Evolutionary conservation across 2,113 vertebrate species (phyloP), one percentile per base, ranked within the genome.

Genomic region (Typhlomys cinereus): DNA sequence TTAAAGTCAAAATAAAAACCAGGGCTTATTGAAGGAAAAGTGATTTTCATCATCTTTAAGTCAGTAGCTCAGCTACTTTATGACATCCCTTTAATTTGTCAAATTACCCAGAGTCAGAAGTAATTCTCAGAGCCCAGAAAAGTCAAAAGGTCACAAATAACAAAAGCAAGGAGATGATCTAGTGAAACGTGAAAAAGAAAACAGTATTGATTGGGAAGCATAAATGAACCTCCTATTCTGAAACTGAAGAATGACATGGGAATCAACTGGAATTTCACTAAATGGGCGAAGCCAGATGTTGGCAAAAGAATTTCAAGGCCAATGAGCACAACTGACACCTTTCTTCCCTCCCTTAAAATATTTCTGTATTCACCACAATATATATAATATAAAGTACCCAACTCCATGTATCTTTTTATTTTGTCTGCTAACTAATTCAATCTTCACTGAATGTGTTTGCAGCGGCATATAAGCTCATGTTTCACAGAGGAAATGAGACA

Each of bases 1-100:
- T 92, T 90, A 57, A 86, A 93, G 25, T 66, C 21, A 85, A 90
- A 91, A 70, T 91, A 83, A 92, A 94, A 88, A 46, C 52, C 91
- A 85, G 81, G 11, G 12, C 18, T 86, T 89, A 73, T 71, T 75
- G 59, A 46, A 92, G 66, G 34, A 85, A 94, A 94, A 83, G 23
- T 29, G 62, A 7, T 87, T 82, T 93, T 54, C 12, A 80, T 83
- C 57, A 83, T 82, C 73, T 79, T 71, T 67, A 90, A 94, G 29
- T 85, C 41, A 57, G 64, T 79, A 67, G 14, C n/a, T 81, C 41
- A 91, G 20, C 46, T 91, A 67, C 46, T 93, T 88, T 66, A 69
- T 61, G 89, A 82, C 36, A 70, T 70, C 29, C 46, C 31, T 34
- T 80, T 84, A 88, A 89, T 80, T 59, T 85, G 13, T n/a, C 41